These are phyloP conservation scores for Melopsittacus undulatus DNA, from an alignment of 2,797 vertebrate genomes.

Conservation along the genomic window DNA sequence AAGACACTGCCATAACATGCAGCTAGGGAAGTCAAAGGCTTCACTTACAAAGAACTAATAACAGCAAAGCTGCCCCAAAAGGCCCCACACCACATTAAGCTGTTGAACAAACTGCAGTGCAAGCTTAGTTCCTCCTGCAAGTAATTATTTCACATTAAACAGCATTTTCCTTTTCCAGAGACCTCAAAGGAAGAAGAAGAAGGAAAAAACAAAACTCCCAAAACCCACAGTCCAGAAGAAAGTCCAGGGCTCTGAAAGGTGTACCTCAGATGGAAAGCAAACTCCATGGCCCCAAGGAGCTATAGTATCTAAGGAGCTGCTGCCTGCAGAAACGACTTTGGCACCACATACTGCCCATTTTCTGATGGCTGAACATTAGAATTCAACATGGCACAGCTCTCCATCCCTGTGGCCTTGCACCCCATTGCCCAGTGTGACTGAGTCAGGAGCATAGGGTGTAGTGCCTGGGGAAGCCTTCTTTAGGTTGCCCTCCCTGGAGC, in stretches of 20 bases:
- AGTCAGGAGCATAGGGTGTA: background rate
- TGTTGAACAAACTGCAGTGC: background rate
- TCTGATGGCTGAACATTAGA: fast-evolving
- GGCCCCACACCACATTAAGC: background rate
- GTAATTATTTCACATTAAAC: background rate
- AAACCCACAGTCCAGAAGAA: background rate
- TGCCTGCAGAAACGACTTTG: background rate
- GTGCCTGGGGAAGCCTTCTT: background rate
- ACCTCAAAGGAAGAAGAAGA: background rate
- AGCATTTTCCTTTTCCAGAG: background rate
- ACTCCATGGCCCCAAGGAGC: background rate
- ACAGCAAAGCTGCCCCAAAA: background rate
- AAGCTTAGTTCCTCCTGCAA: background rate
- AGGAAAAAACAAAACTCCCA: fast-evolving
- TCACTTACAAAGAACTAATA: background rate
- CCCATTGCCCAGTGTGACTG: fast-evolving
- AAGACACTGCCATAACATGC: background rate
- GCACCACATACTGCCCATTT: background rate
- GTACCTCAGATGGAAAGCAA: background rate
- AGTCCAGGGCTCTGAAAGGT: background rate
- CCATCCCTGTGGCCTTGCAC: background rate
- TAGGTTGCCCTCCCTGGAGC: background rate
- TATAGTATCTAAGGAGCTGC: background rate
- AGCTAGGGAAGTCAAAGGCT: background rate
- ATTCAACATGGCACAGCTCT: fast-evolving